Evolutionary conservation across 2,113 vertebrate genomes (phyloP), one percentile per base, ranked within the genome.

Genomic region (Chelonoidis abingdonii): DNA sequence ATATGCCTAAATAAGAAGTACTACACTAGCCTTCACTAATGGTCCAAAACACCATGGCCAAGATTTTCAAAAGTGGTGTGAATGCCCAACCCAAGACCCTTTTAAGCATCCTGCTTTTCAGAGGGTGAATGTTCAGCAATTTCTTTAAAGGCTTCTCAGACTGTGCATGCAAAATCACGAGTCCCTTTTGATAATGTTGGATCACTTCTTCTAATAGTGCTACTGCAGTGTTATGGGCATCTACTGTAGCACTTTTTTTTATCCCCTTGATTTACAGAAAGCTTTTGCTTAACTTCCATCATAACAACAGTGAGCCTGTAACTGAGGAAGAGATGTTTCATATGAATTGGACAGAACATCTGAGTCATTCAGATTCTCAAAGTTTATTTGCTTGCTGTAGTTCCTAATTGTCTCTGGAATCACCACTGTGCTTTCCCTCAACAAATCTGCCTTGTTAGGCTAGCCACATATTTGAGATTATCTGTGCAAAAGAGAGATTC

Each of bases 371-470:
- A 52, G 84, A 94, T 87, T 84, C 96, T 79, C 82, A 54, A 91
- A 25, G 85, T 44, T 95, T 94, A 86, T 93, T 96, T 95, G 88
- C 94, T 95, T 95, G 91, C 87, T 96, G 24, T 84, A 92, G 88
- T 93, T 96, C 78, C 88, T 95, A 96, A 94, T 95, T 95, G 91
- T 78, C 93, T 93, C 94, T 94, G 82, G 93, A 96, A 84, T 78
- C 94, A 97, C 59, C 47, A 93, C 88, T 95, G 84, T 96, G 91
- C 84, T 53, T 96, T 92, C 88, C 72, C 49, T 94, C 94, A 80
- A 88, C 21, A 92, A 86, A 81, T 90, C 96, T 94, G 84, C 89
- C 69, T 95, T 97, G 94, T 93, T 95, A 91, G 92, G 80, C 2
- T 93, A 72, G 50, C 50, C 50, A 72, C 65, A 72, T 72, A 72